A percentile compares a stretch with the other conserved stretches of the same genome.
These are phyloP conservation scores for Phylloscopus trochiloides DNA, from an alignment of 2,113 vertebrate species.

Conservation along the genomic window DNA sequence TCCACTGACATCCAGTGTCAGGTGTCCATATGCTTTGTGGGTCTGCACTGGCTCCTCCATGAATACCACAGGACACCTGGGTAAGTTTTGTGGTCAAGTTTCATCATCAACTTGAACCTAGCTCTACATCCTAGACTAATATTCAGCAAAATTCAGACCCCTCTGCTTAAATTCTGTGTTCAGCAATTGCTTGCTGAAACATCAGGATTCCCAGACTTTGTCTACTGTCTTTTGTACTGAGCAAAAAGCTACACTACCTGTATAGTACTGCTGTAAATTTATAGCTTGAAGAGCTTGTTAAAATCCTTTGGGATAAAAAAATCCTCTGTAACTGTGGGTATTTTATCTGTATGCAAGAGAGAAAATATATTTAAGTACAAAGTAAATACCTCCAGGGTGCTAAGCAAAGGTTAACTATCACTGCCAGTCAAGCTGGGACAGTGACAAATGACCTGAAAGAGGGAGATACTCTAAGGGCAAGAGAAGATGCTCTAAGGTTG, in stretches of 20 bases:
- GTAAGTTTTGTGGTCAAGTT: background rate
- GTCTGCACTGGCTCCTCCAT: background rate
- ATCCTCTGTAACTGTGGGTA: background rate
- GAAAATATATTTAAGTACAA: slow-evolving; percentile 5
- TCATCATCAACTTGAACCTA: background rate
- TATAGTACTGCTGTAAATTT: background rate
- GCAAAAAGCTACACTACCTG: background rate
- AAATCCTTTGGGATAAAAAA: slow-evolving; percentile 25
- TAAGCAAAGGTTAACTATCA: slow-evolving; percentile 3
- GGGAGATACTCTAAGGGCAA: background rate
- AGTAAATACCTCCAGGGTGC: background rate
- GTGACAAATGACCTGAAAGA: slow-evolving; percentile 5
- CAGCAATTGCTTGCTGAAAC: background rate
- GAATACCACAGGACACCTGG: background rate
- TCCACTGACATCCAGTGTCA: background rate
- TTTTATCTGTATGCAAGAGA: slow-evolving; percentile 3
- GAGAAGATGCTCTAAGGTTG: background rate
- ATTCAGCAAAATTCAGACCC: background rate
- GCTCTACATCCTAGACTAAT: background rate
- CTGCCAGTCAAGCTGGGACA: background rate
- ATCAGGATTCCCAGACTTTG: background rate
- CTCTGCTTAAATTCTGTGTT: background rate
- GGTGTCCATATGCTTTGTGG: background rate
- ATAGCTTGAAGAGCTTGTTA: background rate
- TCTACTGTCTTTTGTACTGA: background rate